Conservation (phyloP, 2,888 invertebrate genomes). For the Erebia aethiops region DNA sequence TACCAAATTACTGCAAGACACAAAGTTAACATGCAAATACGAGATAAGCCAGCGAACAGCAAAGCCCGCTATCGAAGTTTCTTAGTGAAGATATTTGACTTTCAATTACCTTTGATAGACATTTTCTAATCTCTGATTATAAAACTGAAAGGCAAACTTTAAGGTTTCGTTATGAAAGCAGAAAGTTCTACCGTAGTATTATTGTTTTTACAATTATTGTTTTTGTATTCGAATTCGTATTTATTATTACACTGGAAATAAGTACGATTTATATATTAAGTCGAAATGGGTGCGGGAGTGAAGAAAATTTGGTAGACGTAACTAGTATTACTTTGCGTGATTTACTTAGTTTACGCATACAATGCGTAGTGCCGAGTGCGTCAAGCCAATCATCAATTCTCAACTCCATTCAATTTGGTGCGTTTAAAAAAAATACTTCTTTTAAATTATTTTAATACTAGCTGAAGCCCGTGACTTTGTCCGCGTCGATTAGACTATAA, state of each 20-base stretch:
- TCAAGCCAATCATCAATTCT: no score
- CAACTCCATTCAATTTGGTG: no score
- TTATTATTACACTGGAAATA: neutral
- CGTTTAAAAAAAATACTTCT: no score
- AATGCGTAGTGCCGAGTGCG: no score
- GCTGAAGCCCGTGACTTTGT: no score
- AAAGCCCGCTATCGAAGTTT: conserved; percentile 29
- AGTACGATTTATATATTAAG: no score
- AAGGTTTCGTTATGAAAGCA: neutral
- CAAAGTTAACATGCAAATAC: conserved; percentile 34
- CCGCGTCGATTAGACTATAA: no score
- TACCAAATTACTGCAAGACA: conserved; percentile 25
- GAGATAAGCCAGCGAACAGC: conserved; percentile 27
- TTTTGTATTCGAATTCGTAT: neutral
- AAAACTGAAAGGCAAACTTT: conserved; percentile 15
- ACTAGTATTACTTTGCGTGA: no score
- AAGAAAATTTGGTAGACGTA: no score
- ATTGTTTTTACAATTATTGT: neutral
- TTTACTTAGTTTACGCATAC: no score
- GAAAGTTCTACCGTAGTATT: neutral
- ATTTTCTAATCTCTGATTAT: conserved; percentile 21
- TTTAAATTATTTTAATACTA: no score
- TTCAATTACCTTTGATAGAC: conserved; percentile 28
- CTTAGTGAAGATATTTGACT: conserved; percentile 31
- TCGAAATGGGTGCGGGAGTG: no score